Base-by-base conservation (phyloP, 1,140 invertebrate species). In the Bombus waltoni region DNA sequence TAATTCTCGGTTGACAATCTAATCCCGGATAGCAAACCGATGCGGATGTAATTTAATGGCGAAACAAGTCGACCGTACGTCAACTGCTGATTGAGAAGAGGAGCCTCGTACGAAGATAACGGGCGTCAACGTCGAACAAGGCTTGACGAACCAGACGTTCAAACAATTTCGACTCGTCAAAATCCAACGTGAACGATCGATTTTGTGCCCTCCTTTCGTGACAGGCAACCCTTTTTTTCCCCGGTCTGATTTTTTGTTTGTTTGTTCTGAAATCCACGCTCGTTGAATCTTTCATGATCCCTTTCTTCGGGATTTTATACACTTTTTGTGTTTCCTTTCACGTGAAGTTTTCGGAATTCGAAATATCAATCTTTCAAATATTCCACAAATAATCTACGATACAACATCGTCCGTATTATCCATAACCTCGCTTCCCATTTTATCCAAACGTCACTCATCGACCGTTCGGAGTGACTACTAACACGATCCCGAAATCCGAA, bases 1-100 rank as follows among this genome's bases (percentile, higher is more conserved):
- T 91, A 91, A 91, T 91, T 91, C 90, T 91, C 90, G 76, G 87
- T 89, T 90, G 90, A 91, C 89, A 91, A 90, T 91, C 90, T 91
- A 91, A 91, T 91, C 90, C 89, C 53, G 85, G 85, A 82, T 90
- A 73, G 90, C 87, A 76, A 76, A 79, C 84, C 87, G 72, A 88
- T 90, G 89, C 84, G 87, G 89, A 89, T 91, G 90, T 91, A 91
- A 91, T 91, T 91, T 91, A 91, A 91, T 91, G 82, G 89, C 79
- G 90, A 90, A 90, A 90, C 89, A 91, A 91, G 87, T 90, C 75
- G 88, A 53, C 82, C 83, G 71, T 85, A 90, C 42, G 88, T 90
- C 89, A 83, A 65, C 73, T 65, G 38, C 81, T 90, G 89, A 90
- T 90, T 90, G 89, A 90, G 88, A 90, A 90, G 86, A 76, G 85